Base-by-base conservation (phyloP, 2,113 vertebrate genomes). In the Hyla sarda region DNA sequence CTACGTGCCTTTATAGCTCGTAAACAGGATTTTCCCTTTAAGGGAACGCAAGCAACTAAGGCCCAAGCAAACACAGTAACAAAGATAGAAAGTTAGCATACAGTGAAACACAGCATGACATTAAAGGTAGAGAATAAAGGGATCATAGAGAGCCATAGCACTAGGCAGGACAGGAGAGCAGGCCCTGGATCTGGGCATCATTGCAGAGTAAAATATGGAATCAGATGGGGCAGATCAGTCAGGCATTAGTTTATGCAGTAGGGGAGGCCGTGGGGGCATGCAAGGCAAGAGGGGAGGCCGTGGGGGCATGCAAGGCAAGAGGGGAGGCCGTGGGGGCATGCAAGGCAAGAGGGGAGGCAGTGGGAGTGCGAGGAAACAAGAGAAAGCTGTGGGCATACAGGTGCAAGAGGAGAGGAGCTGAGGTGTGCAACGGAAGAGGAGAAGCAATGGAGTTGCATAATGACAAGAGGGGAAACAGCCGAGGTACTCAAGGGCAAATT, bases 11-110 rank as follows among this genome's bases (percentile, higher is more conserved):
- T 45, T 65, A 28, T 81, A 28, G 7, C 37, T 47, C 37, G 47
- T 28, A 81, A 65, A 81, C 47, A 8, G 30, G 10, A 7, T 47
- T 25, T 65, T 81, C 23, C 0, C 37, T 25, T 32, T 41, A 14
- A 62, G 52, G 56, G 34, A 80, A 41, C 41, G 77, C 56, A 25
- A 80, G 37, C 21, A 71, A 62, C 77, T 17, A 80, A 80, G 56
- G 56, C 19, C 3, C 21, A 60, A 62, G 25, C 11, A 80, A 80
- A 80, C 77, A 25, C 32, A 56, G 19, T 58, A n/a, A 52, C 28
- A 30, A 56, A 16, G n/a, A 25, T n/a, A 54, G 30, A 79, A 13
- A 37, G 28, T 14, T n/a, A 58, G n/a, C 9, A 77, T 54, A 32
- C 25, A 54, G 48, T 32, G 23, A 28, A 50, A 50, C 2, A 32